A percentile compares a stretch with the other conserved stretches of the same genome.
Conservation (phyloP, 2,797 vertebrate genomes). For the Menidia menidia region DNA sequence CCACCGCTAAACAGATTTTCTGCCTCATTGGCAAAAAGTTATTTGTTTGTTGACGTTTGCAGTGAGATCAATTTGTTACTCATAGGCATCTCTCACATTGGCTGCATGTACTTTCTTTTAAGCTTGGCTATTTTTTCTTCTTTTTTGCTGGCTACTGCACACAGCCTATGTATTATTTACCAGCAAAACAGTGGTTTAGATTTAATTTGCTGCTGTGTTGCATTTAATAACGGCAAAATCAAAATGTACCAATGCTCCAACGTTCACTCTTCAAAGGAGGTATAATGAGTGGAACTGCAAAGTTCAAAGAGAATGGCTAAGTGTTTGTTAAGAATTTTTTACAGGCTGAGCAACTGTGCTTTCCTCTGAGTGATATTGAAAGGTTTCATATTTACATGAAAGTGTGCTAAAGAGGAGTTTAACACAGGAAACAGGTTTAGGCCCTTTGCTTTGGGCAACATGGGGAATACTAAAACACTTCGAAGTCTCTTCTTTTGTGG, state of each 20-base stretch:
- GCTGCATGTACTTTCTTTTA: conserved; percentile 58
- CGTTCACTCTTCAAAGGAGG: conserved; percentile 82
- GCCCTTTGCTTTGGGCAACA: conserved; percentile 71
- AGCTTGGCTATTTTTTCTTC: conserved; percentile 65
- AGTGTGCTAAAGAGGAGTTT: conserved; percentile 81
- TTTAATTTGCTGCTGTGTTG: conserved; percentile 80
- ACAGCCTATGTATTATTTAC: conserved; percentile 78
- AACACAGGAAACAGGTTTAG: conserved; percentile 82
- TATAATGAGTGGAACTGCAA: conserved; percentile 78
- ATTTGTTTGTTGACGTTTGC: conserved; percentile 66
- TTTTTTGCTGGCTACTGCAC: conserved; percentile 58
- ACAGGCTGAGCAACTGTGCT: conserved; percentile 68
- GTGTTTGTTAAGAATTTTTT: conserved; percentile 81
- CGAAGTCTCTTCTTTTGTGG: conserved; percentile 38
- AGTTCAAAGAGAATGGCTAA: conserved; percentile 86
- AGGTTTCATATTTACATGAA: conserved; percentile 83
- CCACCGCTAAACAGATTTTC: conserved; percentile 53
- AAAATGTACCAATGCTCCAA: conserved; percentile 77
- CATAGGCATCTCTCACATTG: conserved; percentile 41
- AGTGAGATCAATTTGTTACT: conserved; percentile 63
- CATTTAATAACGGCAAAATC: conserved; percentile 84
- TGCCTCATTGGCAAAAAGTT: conserved; percentile 70
- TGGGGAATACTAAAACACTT: conserved; percentile 57
- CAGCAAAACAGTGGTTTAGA: conserved; percentile 71
- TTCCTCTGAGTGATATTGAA: conserved; percentile 78